A percentile compares a stretch with the other conserved stretches of the same genome.
Evolutionary conservation across 2,888 invertebrate genomes (phyloP).

Genomic region (Epicampocera succincta): DNA sequence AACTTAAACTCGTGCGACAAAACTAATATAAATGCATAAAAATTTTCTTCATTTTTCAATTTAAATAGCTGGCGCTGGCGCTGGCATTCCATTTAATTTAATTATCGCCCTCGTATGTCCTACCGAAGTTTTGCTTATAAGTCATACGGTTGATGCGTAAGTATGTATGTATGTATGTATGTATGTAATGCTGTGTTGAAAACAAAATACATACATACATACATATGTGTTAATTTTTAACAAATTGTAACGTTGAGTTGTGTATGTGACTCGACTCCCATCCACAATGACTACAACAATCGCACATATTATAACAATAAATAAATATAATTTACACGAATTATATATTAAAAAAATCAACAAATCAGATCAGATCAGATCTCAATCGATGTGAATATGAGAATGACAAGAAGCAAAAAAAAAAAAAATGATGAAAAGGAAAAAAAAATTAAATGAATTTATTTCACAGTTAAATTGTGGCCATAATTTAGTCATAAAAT

Average conservation of each 20-base stretch:
- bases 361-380: conserved; percentile 66
- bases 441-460: conserved; percentile 61
- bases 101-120: background rate
- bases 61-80: too few species aligned
- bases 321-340: conserved; percentile 62
- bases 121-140: background rate
- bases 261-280: conserved; percentile 29
- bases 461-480: conserved; percentile 65
- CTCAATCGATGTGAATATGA: conserved; percentile 51
- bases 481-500: conserved; percentile 65
- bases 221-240: conserved; percentile 65
- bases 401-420: conserved; percentile 1
- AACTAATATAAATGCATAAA: too few species aligned
- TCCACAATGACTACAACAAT: background rate
- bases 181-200: too few species aligned
- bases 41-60: too few species aligned
- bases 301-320: conserved; percentile 43
- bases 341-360: conserved; percentile 66
- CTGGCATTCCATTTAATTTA: background rate
- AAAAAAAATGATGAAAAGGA: conserved; percentile 22
- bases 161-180: conserved; percentile 14
- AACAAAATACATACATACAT: conserved; percentile 46
- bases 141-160: background rate
- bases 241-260: conserved; percentile 29
- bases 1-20: too few species aligned